These are phyloP conservation scores for Elaphurus davidianus DNA, from an alignment of 2,113 vertebrate species.

Conservation along the genomic window DNA sequence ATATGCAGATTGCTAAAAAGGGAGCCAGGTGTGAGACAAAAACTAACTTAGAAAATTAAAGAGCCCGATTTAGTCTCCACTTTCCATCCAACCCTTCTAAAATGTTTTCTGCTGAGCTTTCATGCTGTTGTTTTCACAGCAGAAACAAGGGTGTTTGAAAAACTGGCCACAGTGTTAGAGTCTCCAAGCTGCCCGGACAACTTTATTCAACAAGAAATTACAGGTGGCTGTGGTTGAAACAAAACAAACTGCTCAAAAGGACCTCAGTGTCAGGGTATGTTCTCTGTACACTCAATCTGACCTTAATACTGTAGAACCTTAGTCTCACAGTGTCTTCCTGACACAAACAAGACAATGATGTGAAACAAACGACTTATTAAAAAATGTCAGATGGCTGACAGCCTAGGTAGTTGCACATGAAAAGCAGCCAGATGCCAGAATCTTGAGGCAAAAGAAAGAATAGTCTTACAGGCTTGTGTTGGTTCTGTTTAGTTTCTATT, in stretches of 20 bases:
- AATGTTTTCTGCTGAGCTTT: not conserved
- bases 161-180: not conserved
- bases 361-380: constrained; percentile 5
- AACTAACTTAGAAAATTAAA: not conserved
- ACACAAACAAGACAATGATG: not conserved
- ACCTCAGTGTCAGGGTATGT: not conserved
- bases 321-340: not conserved
- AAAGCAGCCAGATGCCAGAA: not conserved
- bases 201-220: not conserved
- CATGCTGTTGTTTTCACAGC: not conserved
- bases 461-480: not conserved
- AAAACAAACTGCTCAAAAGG: not conserved
- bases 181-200: not conserved
- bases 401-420: not conserved
- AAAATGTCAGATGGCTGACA: not conserved
- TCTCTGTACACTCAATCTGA: not conserved
- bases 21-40: not conserved
- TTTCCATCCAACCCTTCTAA: not conserved
- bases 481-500: not conserved
- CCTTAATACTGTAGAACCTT: not conserved
- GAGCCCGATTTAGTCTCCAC: not conserved
- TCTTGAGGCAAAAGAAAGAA: not conserved
- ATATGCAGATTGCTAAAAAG: not conserved
- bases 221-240: not conserved
- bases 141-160: not conserved